Conservation (phyloP, 2,113 vertebrate genomes). For the Amblyornis subalaris region DNA sequence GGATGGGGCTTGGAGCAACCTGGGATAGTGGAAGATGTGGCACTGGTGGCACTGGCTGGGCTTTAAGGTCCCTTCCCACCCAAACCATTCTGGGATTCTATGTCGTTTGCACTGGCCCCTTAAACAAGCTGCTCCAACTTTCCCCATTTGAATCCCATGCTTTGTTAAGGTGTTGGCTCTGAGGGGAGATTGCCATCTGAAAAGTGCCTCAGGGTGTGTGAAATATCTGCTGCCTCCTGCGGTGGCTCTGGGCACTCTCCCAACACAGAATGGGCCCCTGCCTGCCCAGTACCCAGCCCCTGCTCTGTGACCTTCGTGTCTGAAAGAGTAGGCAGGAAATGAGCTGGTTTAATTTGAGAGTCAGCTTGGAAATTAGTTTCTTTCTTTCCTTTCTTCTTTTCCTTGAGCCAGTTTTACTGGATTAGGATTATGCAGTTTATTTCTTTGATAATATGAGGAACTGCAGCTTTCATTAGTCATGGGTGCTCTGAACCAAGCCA, state of each 20-base stretch:
- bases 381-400: not conserved
- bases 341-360: not conserved
- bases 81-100: not conserved
- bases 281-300: not conserved
- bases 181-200: not conserved
- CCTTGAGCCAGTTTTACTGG: not conserved
- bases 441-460: not conserved
- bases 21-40: accelerated
- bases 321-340: not conserved
- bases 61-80: not conserved
- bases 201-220: not conserved
- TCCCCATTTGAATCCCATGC: accelerated
- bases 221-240: not conserved
- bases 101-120: not conserved
- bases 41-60: not conserved
- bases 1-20: accelerated
- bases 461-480: not conserved
- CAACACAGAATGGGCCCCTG: not conserved
- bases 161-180: not conserved
- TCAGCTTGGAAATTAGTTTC: not conserved
- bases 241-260: not conserved
- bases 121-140: not conserved
- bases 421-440: not conserved
- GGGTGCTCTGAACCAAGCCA: not conserved
- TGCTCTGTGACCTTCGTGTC: not conserved